Percentiles rank a stretch among this genome's conserved stretches.
Evolutionary conservation across 2,888 invertebrate genomes (phyloP).

Genomic region (Eugnorisma glareosa): DNA sequence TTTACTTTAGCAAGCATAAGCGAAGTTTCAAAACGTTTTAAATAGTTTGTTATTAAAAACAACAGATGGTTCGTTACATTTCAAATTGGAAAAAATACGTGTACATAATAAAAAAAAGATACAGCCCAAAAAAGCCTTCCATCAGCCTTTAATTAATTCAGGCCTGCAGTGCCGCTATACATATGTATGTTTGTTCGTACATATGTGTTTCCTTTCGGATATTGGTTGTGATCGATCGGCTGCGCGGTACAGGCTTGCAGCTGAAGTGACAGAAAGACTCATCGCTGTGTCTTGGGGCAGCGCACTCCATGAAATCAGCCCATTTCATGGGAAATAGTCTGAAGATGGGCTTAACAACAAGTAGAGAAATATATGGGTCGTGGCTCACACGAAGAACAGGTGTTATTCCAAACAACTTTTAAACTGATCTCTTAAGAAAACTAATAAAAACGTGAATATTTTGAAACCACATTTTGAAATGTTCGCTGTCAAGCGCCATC

Average conservation of each 20-base stretch:
- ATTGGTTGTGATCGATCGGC: slow-evolving; percentile 56
- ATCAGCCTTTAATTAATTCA: slow-evolving; percentile 26
- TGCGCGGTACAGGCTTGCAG: slow-evolving; percentile 23
- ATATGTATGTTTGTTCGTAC: neutral
- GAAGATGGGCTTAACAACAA: neutral
- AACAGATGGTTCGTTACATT: neutral
- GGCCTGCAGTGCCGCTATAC: slow-evolving; percentile 7
- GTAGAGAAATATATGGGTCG: neutral
- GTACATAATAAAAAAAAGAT: neutral
- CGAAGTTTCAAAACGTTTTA: neutral
- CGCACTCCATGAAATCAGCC: too few species aligned
- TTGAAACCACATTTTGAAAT: neutral
- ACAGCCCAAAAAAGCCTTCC: slow-evolving; percentile 4
- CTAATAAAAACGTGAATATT: neutral
- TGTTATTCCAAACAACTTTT: neutral
- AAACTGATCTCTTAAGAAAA: neutral
- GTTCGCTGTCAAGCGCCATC: neutral
- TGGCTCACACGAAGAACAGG: neutral
- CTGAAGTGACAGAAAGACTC: slow-evolving; percentile 44
- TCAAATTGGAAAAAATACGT: neutral
- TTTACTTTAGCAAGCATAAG: neutral
- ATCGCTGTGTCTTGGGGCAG: slow-evolving; percentile 24
- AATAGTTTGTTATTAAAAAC: neutral
- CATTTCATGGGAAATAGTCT: slow-evolving; percentile 1
- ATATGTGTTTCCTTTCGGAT: slow-evolving; percentile 30